Base-by-base conservation (phyloP, 2,113 vertebrate genomes). In the Polypterus senegalus region DNA sequence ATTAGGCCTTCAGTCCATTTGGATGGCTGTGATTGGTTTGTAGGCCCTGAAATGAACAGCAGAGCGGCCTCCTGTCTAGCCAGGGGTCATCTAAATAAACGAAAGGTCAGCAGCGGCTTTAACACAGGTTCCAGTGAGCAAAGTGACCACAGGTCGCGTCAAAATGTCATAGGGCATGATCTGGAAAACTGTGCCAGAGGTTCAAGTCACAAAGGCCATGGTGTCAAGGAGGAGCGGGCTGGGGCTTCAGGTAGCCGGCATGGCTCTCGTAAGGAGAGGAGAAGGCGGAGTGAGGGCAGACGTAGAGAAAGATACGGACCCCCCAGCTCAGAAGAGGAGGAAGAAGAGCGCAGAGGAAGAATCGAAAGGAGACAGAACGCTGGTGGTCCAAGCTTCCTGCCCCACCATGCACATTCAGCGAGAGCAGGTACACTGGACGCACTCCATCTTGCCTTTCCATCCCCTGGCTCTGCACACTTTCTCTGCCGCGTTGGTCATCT, bases 351-450 rank as follows among this genome's bases (percentile, higher is more conserved):
- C 65, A 69, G 63, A 60, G 55, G 51, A 71, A 59, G 49, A 54
- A 6, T 1, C 68, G 62, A 61, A 72, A 73, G 69, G 59, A 54
- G 9, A 54, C 69, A 3, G 70, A 58, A 60, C 74, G 62, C 61
- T 81, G 75, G 9, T 9, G 9, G 71, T 76, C 75, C 59, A 80
- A 76, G 67, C 66, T 75, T 51, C 62, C 73, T 65, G 66, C 66
- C 75, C 71, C 56, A 55, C 70, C 68, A 61, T 51, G 61, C 68
- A 71, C 48, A 27, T 7, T 63, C 68, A 69, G 74, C 65, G 27
- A 70, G 73, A 74, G 68, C 78, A 85, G 84, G 83, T 85, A 84
- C 27, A 27, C 27, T 27, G 27, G 27, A 27, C 27, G 27, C 27
- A 27, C 27, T 27, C 27, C 27, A 27, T 27, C 27, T 27, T 27